Evolutionary conservation across 1,140 invertebrate species (phyloP).

Genomic region (Drosophila murphyi): DNA sequence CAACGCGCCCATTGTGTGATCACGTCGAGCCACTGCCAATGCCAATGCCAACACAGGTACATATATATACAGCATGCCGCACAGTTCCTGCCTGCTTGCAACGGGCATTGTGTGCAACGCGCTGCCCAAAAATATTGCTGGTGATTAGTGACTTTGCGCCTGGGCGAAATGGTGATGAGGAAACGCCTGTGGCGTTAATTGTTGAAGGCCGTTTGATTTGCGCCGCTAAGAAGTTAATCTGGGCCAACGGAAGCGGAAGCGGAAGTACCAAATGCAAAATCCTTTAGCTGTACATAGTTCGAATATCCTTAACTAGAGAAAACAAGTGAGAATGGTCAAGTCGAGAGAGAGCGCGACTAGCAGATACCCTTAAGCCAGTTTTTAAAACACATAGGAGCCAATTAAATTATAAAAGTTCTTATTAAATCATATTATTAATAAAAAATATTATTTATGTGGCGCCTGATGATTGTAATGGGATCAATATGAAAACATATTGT

Average conservation of each 20-base stretch:
- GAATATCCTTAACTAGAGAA: not conserved
- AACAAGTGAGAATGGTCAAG: too few species aligned
- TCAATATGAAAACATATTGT: too few species aligned
- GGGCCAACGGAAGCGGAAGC: slow-evolving; percentile 67
- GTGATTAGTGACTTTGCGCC: slow-evolving; percentile 74
- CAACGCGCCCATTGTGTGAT: slow-evolving; percentile 35
- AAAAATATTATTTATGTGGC: too few species aligned
- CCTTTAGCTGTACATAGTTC: not conserved
- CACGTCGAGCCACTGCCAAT: slow-evolving; percentile 5
- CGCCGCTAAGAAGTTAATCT: slow-evolving; percentile 71
- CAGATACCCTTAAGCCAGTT: too few species aligned
- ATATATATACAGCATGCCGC: not conserved
- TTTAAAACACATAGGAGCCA: too few species aligned
- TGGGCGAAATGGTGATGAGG: slow-evolving; percentile 28
- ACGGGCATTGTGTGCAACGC: not conserved
- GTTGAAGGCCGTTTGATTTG: slow-evolving; percentile 73
- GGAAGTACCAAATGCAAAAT: slow-evolving; percentile 29
- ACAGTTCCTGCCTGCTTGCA: not conserved
- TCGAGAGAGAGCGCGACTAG: too few species aligned
- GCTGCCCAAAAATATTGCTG: slow-evolving; percentile 56
- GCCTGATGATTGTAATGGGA: too few species aligned
- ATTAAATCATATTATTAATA: too few species aligned
- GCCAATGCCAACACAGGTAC: not conserved
- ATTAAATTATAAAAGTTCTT: too few species aligned
- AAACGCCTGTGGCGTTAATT: slow-evolving; percentile 78